A percentile compares a stretch with the other conserved stretches of the same genome.
Evolutionary conservation across 2,113 vertebrate genomes (phyloP).

Genomic region (Salvelinus fontinalis): DNA sequence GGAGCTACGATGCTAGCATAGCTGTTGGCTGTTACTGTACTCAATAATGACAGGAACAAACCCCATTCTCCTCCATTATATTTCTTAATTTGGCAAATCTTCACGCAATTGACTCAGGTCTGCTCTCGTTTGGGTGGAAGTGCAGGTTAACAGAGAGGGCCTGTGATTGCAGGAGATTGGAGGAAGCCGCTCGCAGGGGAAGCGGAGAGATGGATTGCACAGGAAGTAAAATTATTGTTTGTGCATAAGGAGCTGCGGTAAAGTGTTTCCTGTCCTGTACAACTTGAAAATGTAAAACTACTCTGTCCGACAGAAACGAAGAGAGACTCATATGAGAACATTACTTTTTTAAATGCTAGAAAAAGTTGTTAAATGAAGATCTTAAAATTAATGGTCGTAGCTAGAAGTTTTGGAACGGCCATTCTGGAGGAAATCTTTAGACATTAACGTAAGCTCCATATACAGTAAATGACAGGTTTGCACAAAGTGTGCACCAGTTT

Average conservation of each 20-base stretch:
- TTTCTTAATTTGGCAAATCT: constrained; percentile 73
- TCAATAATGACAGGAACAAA: constrained; percentile 67
- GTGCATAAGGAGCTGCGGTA: constrained; percentile 52
- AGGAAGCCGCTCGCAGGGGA: constrained; percentile 61
- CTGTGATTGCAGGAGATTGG: constrained; percentile 69
- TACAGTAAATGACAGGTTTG: no score
- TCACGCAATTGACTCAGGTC: constrained; percentile 67
- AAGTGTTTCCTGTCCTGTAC: constrained; percentile 18
- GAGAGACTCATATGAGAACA: background rate
- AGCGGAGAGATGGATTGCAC: constrained; percentile 65
- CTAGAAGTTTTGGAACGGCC: no score
- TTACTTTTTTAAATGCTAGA: background rate
- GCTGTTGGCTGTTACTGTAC: constrained; percentile 65
- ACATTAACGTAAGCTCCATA: no score
- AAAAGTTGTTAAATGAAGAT: no score
- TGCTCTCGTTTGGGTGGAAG: constrained; percentile 66
- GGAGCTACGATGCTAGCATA: constrained; percentile 39
- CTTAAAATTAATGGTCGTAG: no score
- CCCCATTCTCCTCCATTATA: constrained; percentile 65
- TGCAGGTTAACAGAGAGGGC: constrained; percentile 64
- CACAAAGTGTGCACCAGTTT: no score
- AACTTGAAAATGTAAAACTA: constrained; percentile 1
- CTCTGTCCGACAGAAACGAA: constrained; percentile 12
- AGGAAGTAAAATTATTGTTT: constrained; percentile 67
- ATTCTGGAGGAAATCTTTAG: no score